Conservation (phyloP, 2,888 invertebrate genomes). For the Loripinus fragilis region DNA sequence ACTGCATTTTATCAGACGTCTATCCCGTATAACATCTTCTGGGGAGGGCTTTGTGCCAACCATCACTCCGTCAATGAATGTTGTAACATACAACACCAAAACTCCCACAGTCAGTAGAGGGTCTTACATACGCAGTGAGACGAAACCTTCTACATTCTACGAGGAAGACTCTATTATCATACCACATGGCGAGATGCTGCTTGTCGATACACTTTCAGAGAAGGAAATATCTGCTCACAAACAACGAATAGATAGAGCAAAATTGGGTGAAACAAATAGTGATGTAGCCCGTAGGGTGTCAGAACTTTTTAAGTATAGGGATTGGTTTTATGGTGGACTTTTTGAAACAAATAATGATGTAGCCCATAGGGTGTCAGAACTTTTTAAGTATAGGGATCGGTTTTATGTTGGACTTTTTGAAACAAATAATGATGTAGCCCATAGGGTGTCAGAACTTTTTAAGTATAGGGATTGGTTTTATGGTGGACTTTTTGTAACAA, state of each 20-base stretch:
- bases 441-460: too few relatives aligned
- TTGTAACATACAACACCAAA: conserved; percentile 6
- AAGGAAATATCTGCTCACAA: not conserved
- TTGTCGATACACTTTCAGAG: not conserved
- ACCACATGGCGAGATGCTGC: conserved; percentile 7
- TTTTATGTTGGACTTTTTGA: too few relatives aligned
- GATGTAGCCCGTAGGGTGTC: too few relatives aligned
- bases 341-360: too few relatives aligned
- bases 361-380: too few relatives aligned
- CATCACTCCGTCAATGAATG: not conserved
- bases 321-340: too few relatives aligned
- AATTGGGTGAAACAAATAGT: not conserved
- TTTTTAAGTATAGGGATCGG: too few relatives aligned
- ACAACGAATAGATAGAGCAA: not conserved
- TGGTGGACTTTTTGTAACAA: too few relatives aligned
- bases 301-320: too few relatives aligned
- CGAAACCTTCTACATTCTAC: not conserved
- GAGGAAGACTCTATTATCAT: conserved; percentile 7
- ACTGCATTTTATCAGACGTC: not conserved
- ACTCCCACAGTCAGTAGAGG: not conserved
- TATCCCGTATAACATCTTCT: conserved; percentile 8
- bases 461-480: too few relatives aligned
- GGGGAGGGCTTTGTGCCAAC: not conserved
- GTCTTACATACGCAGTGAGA: not conserved
- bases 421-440: too few relatives aligned